Evolutionary conservation across 53 echinoderm and acorn worm species (phyloP), one percentile per base, ranked within the genome.

Genomic region (Holothuria scabra): DNA sequence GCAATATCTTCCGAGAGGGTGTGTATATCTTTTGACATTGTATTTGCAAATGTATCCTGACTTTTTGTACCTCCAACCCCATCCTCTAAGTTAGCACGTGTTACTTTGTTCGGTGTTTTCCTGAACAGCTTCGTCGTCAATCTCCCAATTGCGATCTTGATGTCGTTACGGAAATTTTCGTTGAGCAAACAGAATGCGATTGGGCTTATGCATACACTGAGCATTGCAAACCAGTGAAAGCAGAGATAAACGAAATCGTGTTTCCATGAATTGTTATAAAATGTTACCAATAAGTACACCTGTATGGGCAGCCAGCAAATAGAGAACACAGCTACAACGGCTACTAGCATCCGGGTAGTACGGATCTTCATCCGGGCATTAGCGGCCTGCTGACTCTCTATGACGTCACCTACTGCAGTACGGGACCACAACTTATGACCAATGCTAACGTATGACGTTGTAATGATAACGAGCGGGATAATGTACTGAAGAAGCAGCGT

Each of bases 221-320:
- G 90, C 94, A 97, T 94, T 33, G 97, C 94, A 60, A 97, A 90
- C 88, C 90, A 92, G 70, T 97, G 94, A 32, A 86, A 87, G 44
- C 81, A 90, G n/a, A 94, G 92, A 67, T 94, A 94, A 24, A 89
- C 81, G 74, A 92, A 82, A 32, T 83, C 61, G 64, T 86, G 74
- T 56, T 97, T 92, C 58, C 46, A 56, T n/a, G 63, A 29, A 10
- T 80, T 60, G 38, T 81, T 24, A 52, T 90, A 91, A 64, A 85
- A 52, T 3, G 62, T 86, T 11, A 97, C 48, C 0, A 97, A 66
- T 13, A 94, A 74, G 59, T 93, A 97, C 5, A 90, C 28, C 33
- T 97, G 90, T 25, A 97, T 81, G 20, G 97, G 97, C 6, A 90
- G 82, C 97, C 97, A 97, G 65, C 92, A 91, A 21, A 97, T 83